A percentile compares a stretch with the other conserved stretches of the same genome.
Evolutionary conservation across 2,797 vertebrate genomes (phyloP).

Genomic region (Eulemur coronatus): DNA sequence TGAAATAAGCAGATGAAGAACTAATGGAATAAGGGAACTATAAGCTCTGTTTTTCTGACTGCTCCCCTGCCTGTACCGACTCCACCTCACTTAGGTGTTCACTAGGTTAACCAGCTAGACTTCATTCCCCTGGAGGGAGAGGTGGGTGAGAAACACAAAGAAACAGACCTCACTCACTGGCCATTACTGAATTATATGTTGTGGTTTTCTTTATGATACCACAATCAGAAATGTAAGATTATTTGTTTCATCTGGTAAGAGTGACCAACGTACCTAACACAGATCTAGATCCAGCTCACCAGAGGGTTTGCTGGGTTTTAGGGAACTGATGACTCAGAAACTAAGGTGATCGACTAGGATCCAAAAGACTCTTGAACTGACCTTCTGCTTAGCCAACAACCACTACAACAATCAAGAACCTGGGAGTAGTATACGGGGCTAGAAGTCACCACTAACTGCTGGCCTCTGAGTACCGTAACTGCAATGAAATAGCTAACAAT

Average conservation of each 20-base stretch:
- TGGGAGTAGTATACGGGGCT: neutral
- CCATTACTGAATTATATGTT: neutral
- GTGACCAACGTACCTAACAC: neutral
- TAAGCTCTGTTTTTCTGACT: neutral
- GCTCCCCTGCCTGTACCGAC: neutral
- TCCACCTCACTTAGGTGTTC: neutral
- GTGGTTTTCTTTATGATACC: slow-evolving; percentile 5
- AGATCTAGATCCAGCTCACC: neutral
- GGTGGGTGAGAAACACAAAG: neutral
- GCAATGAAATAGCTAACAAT: slow-evolving; percentile 43
- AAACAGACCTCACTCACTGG: neutral
- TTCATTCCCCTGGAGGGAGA: neutral
- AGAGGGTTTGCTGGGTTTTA: slow-evolving; percentile 7
- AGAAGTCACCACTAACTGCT: slow-evolving; percentile 64
- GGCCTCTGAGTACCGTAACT: slow-evolving; percentile 51
- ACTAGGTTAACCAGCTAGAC: neutral
- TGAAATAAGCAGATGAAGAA: neutral
- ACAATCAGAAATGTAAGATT: neutral
- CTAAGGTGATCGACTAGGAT: slow-evolving; percentile 19
- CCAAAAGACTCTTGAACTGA: slow-evolving; percentile 52
- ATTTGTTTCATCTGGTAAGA: slow-evolving; percentile 25
- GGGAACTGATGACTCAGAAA: slow-evolving; percentile 34
- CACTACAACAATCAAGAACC: slow-evolving; percentile 58
- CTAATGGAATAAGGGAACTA: neutral
- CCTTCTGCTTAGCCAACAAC: slow-evolving; percentile 38